A percentile compares a stretch with the other conserved stretches of the same genome.
Evolutionary conservation across 1,140 invertebrate species (phyloP).

Genomic region (Ips typographus): DNA sequence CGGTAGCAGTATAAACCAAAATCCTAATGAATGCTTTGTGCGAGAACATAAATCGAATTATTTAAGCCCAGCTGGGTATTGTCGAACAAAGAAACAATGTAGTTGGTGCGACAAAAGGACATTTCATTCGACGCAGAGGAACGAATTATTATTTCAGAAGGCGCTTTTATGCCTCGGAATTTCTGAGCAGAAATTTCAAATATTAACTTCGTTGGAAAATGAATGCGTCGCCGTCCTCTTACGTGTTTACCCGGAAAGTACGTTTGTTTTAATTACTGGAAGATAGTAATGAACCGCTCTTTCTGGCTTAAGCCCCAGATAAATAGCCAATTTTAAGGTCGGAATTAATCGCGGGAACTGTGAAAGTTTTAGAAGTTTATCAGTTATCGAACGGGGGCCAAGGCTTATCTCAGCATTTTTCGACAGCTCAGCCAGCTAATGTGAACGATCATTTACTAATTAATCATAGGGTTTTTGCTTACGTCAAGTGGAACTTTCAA

Average conservation of each 20-base stretch:
- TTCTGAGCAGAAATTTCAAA: background rate
- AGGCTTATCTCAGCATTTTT: background rate
- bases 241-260: background rate
- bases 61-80: constrained; percentile 1
- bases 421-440: background rate
- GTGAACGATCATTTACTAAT: background rate
- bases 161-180: background rate
- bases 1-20: constrained; percentile 3
- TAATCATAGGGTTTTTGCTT: background rate
- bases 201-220: constrained; percentile 1
- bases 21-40: constrained; percentile 9
- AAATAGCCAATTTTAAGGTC: background rate
- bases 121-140: constrained; percentile 4
- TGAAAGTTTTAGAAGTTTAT: background rate
- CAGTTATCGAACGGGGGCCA: background rate
- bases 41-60: constrained; percentile 11
- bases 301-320: background rate
- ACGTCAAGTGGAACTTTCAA: too few relatives aligned
- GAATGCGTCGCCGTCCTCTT: background rate
- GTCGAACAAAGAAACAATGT: constrained; percentile 15
- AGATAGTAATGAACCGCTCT: background rate
- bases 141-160: constrained; percentile 5
- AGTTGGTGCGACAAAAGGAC: background rate
- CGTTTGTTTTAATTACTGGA: constrained; percentile 1
- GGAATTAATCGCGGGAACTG: background rate